Base-by-base conservation (phyloP, 2,797 vertebrate species). In the Novumbra hubbsi region DNA sequence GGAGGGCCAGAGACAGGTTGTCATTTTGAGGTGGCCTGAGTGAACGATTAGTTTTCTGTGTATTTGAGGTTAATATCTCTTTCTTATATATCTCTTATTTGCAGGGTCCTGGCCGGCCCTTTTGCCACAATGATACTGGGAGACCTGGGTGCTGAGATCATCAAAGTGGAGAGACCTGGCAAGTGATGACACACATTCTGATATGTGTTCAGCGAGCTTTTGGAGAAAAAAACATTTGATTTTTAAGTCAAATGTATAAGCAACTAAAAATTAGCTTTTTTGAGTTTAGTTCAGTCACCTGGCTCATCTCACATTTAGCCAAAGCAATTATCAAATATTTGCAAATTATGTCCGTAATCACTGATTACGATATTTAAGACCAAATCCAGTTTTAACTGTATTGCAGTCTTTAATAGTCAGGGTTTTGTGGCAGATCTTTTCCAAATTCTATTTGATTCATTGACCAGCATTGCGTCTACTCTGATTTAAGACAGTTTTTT, bases 111-210 rank as follows among this genome's bases (percentile, higher is more conserved):
- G 90, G 96, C 96, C 0, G 98, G 97, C 67, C 98, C 97, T 12
- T 99, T 98, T 85, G 94, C 96, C 76, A 96, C 96, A 62, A 99
- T 98, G 97, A 96, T 98, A 86, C 93, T 99, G 64, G 97, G 94
- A 86, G 97, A 98, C 78, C 92, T 99, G 72, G 97, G 98, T 77
- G 97, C 96, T 34, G 96, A 98, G 88, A 92, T 99, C 48, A 97
- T 98, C 84, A 99, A 98, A 88, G 96, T 98, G 74, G 98, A 98
- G 92, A 93, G 90, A 86, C 97, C 96, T 87, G 96, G 97, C 96
- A 88, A 93, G 85, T 75, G n/a, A 60, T 60, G 21, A 24, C 21
- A 60, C 9, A 60, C 9, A 57, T 24, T 57, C 55, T 24, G 55
- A 21, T n/a, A 21, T 57, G 21, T 9, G 9, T 24, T 57, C 55